phyloP scores from a whole-genome alignment of 1,140 invertebrate genomes.

The Melitaea cinxia region DNA sequence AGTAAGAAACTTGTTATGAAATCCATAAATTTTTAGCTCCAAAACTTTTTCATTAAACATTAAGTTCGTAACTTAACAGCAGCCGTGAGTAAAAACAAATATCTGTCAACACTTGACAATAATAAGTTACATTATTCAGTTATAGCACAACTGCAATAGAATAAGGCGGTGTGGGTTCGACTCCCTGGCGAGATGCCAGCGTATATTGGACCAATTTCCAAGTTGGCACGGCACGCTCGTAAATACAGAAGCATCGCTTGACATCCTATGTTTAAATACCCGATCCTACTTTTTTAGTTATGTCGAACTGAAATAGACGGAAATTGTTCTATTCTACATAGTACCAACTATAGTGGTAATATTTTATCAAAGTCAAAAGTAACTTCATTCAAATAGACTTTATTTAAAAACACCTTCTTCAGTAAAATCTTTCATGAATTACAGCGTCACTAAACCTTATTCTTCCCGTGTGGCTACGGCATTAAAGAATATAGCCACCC shows the following conservation, averaged over 20 bases:
- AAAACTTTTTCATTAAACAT: not conserved
- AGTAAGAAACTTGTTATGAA: no score
- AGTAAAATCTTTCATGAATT: no score
- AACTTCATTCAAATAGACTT: no score
- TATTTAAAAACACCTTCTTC: no score
- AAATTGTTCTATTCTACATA: no score
- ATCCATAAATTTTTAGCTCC: not conserved
- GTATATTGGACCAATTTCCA: slow-evolving; percentile 14
- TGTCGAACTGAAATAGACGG: not conserved
- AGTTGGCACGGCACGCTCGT: slow-evolving; percentile 14
- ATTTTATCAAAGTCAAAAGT: no score
- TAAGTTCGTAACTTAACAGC: not conserved
- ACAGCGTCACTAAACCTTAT: no score
- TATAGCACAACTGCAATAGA: slow-evolving; percentile 14
- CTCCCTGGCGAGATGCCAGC: slow-evolving; percentile 12
- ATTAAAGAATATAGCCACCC: no score
- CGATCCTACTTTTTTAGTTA: not conserved
- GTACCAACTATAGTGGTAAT: no score
- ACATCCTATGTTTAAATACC: not conserved
- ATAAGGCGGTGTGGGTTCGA: slow-evolving; percentile 10
- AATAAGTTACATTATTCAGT: slow-evolving; percentile 4
- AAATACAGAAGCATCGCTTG: slow-evolving; percentile 4
- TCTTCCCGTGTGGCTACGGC: no score
- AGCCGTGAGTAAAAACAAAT: not conserved
- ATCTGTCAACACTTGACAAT: not conserved